phyloP scores from a whole-genome alignment of 2,888 invertebrate genomes.

The Caenorhabditis zanzibari region DNA sequence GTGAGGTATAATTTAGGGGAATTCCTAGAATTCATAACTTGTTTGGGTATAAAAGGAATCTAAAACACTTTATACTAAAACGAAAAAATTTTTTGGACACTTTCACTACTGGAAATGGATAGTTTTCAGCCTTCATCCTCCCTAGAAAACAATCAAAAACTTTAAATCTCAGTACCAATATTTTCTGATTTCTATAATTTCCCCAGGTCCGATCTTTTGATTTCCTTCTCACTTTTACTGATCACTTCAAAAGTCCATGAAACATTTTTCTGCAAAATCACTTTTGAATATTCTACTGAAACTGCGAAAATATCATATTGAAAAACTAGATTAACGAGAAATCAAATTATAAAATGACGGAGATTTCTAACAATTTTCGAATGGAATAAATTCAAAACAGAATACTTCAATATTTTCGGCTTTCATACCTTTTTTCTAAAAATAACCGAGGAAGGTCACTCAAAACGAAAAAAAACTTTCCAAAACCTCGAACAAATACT shows the following conservation, averaged over 20 bases:
- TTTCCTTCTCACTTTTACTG: not conserved
- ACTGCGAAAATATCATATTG: not conserved
- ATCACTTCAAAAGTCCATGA: not conserved
- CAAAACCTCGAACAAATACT: not conserved
- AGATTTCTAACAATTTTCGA: not conserved
- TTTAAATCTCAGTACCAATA: too few species aligned
- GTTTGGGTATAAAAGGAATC: too few species aligned
- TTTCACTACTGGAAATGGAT: too few species aligned
- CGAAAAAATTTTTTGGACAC: too few species aligned
- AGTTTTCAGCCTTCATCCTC: too few species aligned
- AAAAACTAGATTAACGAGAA: not conserved
- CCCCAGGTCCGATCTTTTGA: too few species aligned
- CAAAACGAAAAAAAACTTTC: not conserved
- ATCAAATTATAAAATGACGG: conserved; percentile 3
- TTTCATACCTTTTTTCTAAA: not conserved
- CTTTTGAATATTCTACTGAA: not conserved
- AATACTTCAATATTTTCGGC: not conserved
- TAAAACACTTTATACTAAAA: too few species aligned
- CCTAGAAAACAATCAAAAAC: too few species aligned
- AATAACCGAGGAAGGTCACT: conserved; percentile 31
- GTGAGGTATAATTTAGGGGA: too few species aligned
- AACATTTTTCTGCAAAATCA: not conserved
- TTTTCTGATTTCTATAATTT: too few species aligned
- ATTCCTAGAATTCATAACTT: too few species aligned
- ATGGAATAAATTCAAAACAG: not conserved